Conservation (phyloP, 2,888 invertebrate species). For the Embidobia sp. region DNA sequence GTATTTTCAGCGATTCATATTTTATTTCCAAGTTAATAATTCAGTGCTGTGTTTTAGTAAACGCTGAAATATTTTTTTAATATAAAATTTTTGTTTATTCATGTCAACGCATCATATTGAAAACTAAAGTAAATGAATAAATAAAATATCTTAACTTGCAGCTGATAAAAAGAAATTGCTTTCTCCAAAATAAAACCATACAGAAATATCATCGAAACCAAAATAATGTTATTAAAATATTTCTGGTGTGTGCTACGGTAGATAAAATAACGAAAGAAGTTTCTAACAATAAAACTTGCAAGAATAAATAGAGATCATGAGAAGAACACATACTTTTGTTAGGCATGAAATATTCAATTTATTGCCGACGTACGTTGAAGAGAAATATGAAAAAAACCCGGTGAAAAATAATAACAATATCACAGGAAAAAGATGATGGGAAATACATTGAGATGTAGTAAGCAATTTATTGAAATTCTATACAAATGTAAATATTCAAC, state of each 20-base stretch:
- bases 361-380: conserved; percentile 15
- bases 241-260: background rate
- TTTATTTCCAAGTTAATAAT: no score
- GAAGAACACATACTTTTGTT: conserved; percentile 23
- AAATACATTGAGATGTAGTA: conserved; percentile 3
- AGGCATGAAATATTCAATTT: conserved; percentile 39
- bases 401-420: conserved; percentile 9
- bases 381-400: conserved; percentile 15
- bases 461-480: background rate
- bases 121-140: no score
- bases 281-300: conserved; percentile 19
- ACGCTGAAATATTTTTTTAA: no score
- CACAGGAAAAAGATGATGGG: background rate
- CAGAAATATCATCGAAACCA: no score
- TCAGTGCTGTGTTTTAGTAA: no score
- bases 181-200: no score
- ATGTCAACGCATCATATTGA: no score
- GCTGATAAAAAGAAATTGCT: no score
- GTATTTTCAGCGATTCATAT: no score
- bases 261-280: conserved; percentile 10
- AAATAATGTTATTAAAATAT: conserved; percentile 2
- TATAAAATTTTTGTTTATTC: no score
- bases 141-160: background rate
- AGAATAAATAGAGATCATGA: conserved; percentile 30
- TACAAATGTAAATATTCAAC: background rate